These are phyloP conservation scores for Salvelinus fontinalis DNA, from an alignment of 2,113 vertebrate species.

Conservation along the genomic window DNA sequence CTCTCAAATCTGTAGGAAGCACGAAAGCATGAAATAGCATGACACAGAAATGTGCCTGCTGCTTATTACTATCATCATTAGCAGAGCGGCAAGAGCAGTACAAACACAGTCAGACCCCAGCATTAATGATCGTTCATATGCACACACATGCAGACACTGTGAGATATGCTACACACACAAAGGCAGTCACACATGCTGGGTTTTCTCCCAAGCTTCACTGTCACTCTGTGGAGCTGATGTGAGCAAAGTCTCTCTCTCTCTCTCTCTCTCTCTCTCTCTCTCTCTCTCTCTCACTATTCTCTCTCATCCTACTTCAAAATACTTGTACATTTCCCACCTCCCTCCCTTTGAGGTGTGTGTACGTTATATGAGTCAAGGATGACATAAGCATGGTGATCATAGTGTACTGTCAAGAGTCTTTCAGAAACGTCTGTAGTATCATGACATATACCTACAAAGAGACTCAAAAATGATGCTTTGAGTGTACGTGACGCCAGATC, in stretches of 20 bases:
- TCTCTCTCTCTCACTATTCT: background rate
- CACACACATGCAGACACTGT: too few species aligned
- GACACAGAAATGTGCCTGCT: constrained; percentile 29
- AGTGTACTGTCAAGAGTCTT: constrained; percentile 49
- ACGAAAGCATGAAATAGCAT: constrained; percentile 30
- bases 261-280: background rate
- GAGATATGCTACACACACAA: too few species aligned
- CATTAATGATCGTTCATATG: too few species aligned
- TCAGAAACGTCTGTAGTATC: constrained; percentile 39
- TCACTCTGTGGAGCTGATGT: constrained; percentile 24
- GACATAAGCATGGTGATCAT: constrained; percentile 69
- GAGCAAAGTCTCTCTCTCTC: constrained; percentile 19
- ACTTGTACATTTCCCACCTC: background rate
- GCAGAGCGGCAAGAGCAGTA: too few species aligned
- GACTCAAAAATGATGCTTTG: background rate
- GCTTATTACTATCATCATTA: background rate
- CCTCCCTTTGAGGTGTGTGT: constrained; percentile 5
- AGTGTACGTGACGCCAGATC: constrained; percentile 1
- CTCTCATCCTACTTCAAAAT: background rate
- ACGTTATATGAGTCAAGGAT: constrained; percentile 66
- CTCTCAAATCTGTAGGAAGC: constrained; percentile 6
- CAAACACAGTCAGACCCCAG: too few species aligned
- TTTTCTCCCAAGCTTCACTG: too few species aligned
- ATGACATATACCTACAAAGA: constrained; percentile 12
- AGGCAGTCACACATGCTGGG: background rate